Conservation (phyloP, 2,113 vertebrate genomes). For the Nothocercus julius region DNA sequence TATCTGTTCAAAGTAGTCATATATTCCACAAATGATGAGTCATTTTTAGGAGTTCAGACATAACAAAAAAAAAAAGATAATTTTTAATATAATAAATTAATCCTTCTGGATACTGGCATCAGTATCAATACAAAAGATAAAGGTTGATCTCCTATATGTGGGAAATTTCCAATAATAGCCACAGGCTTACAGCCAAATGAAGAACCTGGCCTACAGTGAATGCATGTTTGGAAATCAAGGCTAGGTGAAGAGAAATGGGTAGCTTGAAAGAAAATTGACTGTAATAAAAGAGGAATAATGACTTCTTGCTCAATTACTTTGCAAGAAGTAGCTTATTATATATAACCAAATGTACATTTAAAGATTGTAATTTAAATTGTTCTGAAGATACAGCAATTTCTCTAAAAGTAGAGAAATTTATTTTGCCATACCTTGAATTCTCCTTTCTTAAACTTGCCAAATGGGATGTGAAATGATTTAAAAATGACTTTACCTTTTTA, state of each 20-base stretch:
- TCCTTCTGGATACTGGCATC: neutral
- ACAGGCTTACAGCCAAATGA: neutral
- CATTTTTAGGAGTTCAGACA: neutral
- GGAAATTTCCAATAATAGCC: neutral
- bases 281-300: neutral
- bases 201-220: neutral
- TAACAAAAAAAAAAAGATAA: neutral
- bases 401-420: neutral
- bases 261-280: neutral
- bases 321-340: neutral
- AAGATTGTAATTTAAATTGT: neutral
- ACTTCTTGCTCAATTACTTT: neutral
- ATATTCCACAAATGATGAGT: neutral
- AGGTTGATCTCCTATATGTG: neutral
- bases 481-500: neutral
- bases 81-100: neutral
- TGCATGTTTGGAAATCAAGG: neutral
- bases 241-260: neutral
- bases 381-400: neutral
- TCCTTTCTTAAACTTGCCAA: neutral
- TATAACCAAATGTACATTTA: neutral
- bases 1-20: neutral
- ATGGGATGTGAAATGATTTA: slow-evolving; percentile 2
- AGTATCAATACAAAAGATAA: neutral
- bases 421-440: slow-evolving; percentile 4